These are phyloP conservation scores for Seira sanloemensis DNA, from an alignment of 2,888 invertebrate genomes.

Conservation along the genomic window DNA sequence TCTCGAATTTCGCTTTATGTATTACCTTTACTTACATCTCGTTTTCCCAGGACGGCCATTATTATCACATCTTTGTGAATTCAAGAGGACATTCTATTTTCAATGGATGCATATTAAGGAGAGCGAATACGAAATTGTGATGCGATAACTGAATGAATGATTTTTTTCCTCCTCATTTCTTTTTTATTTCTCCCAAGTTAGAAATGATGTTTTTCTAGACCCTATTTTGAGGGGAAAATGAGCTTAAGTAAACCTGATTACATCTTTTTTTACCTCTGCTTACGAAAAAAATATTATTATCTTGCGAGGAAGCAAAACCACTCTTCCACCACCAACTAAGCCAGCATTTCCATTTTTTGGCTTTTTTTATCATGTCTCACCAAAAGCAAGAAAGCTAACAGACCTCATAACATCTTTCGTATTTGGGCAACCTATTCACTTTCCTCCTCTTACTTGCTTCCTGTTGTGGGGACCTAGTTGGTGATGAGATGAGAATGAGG, in stretches of 20 bases:
- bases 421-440: too few species aligned
- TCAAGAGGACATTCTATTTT: not conserved
- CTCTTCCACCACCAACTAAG: not conserved
- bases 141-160: constrained; percentile 38
- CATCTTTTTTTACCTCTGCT: not conserved
- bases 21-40: not conserved
- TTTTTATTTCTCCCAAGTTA: constrained; percentile 31
- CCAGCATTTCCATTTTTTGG: not conserved
- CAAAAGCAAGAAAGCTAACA: constrained; percentile 26
- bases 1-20: constrained; percentile 6
- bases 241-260: constrained; percentile 4
- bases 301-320: not conserved
- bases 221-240: not conserved
- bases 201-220: constrained; percentile 32
- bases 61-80: not conserved
- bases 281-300: not conserved
- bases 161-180: constrained; percentile 48
- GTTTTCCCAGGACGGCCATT: not conserved
- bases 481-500: too few species aligned
- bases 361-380: constrained; percentile 13
- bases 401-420: constrained; percentile 4
- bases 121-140: constrained; percentile 26
- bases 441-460: not conserved
- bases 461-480: not conserved
- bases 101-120: constrained; percentile 39